These are phyloP conservation scores for Spinus pinus DNA, from an alignment of 2,797 vertebrate genomes.

Conservation along the genomic window DNA sequence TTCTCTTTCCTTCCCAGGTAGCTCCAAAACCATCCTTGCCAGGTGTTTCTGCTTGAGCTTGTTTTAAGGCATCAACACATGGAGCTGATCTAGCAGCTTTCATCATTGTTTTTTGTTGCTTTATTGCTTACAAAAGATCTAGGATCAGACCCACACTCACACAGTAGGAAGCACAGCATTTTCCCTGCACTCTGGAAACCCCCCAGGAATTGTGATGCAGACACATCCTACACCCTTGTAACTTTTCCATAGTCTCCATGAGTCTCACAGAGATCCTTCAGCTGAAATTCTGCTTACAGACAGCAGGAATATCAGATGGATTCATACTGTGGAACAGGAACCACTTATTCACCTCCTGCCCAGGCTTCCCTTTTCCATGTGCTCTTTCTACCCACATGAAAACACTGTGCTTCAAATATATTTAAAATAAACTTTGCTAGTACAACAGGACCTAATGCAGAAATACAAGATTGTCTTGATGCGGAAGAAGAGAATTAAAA, in stretches of 20 bases:
- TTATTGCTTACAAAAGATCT: not conserved
- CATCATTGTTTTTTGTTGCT: not conserved
- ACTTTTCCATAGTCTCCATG: slow-evolving; percentile 80
- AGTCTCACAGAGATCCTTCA: slow-evolving; percentile 82
- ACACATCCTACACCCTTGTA: not conserved
- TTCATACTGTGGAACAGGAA: slow-evolving; percentile 80
- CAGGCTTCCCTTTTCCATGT: not conserved
- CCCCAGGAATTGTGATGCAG: not conserved
- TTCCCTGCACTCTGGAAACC: not conserved
- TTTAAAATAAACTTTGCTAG: not conserved
- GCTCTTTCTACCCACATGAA: not conserved
- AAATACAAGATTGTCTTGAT: not conserved
- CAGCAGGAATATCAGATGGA: slow-evolving; percentile 50
- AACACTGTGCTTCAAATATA: not conserved
- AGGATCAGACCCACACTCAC: not conserved
- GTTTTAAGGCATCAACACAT: not conserved
- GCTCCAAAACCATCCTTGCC: not conserved
- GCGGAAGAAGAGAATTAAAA: not conserved
- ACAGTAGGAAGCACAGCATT: not conserved
- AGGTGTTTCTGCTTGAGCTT: not conserved
- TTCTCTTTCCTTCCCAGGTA: not conserved
- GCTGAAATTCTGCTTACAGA: slow-evolving; percentile 81
- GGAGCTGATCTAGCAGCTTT: not conserved
- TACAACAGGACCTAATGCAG: not conserved
- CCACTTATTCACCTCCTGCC: slow-evolving; percentile 57